These are phyloP conservation scores for Lacanobia wlatinum DNA, from an alignment of 2,888 invertebrate genomes.

Conservation along the genomic window DNA sequence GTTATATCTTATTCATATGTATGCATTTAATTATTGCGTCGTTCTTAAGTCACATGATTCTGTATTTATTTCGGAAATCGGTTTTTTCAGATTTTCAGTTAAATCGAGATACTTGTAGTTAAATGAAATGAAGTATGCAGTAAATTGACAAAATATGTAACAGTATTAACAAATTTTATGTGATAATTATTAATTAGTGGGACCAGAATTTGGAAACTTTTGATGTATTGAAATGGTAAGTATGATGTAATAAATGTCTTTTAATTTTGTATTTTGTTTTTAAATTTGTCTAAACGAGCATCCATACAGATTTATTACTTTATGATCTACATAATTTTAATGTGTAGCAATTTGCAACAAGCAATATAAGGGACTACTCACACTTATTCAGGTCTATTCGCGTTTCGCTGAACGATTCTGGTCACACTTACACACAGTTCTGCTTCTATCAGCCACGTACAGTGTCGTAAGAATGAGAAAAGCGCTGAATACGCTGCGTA, in stretches of 20 bases:
- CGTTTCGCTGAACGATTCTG: too few species aligned
- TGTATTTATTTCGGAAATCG: slow-evolving; percentile 28
- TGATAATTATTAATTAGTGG: slow-evolving; percentile 32
- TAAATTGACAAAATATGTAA: slow-evolving; percentile 1
- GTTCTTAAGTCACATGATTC: slow-evolving; percentile 31
- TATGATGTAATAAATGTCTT: slow-evolving; percentile 47
- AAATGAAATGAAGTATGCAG: slow-evolving; percentile 11
- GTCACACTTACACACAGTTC: too few species aligned
- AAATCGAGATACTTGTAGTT: not conserved
- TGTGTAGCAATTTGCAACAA: slow-evolving; percentile 3
- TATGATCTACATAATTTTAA: not conserved
- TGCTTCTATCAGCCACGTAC: too few species aligned
- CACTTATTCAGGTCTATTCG: too few species aligned
- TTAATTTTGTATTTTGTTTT: not conserved
- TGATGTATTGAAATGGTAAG: slow-evolving; percentile 53
- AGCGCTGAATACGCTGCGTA: too few species aligned
- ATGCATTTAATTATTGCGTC: slow-evolving; percentile 44
- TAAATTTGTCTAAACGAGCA: not conserved
- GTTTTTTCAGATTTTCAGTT: slow-evolving; percentile 11
- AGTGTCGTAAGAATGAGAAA: too few species aligned
- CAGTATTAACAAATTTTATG: slow-evolving; percentile 34
- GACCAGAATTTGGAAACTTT: slow-evolving; percentile 32
- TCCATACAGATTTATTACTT: slow-evolving; percentile 3
- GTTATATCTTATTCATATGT: slow-evolving; percentile 45
- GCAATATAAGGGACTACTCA: too few species aligned